These are phyloP conservation scores for Pantherophis guttatus DNA, from an alignment of 2,113 vertebrate genomes.

Conservation along the genomic window DNA sequence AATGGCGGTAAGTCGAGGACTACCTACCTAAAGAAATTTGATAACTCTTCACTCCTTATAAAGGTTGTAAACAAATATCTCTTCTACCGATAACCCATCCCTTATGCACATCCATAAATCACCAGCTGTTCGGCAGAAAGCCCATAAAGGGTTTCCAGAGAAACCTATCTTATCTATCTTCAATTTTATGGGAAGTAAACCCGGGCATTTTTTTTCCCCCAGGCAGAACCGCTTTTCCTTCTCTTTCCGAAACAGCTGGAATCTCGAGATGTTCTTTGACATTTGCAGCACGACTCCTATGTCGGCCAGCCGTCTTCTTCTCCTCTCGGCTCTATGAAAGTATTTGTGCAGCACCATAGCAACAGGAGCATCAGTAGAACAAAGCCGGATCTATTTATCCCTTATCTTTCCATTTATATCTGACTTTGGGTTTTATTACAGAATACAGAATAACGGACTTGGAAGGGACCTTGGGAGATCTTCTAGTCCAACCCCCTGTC, in stretches of 20 bases:
- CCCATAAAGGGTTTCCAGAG: neutral
- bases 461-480: neutral
- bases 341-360: conserved; percentile 64
- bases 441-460: neutral
- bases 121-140: neutral
- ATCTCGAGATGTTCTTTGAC: conserved; percentile 66
- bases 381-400: conserved; percentile 13
- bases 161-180: neutral
- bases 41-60: neutral
- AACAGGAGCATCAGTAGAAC: conserved; percentile 52
- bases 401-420: conserved; percentile 20
- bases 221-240: neutral
- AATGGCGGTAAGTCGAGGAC: neutral
- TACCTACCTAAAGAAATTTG: neutral
- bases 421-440: neutral
- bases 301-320: conserved; percentile 61
- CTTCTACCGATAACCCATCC: neutral
- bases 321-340: conserved; percentile 56
- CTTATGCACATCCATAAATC: neutral
- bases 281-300: conserved; percentile 65
- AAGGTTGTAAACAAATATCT: neutral
- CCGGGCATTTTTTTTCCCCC: neutral
- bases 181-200: neutral
- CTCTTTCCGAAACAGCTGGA: conserved; percentile 36
- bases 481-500: neutral